Base-by-base conservation (phyloP, 2,888 invertebrate genomes). In the Papilio protenor region DNA sequence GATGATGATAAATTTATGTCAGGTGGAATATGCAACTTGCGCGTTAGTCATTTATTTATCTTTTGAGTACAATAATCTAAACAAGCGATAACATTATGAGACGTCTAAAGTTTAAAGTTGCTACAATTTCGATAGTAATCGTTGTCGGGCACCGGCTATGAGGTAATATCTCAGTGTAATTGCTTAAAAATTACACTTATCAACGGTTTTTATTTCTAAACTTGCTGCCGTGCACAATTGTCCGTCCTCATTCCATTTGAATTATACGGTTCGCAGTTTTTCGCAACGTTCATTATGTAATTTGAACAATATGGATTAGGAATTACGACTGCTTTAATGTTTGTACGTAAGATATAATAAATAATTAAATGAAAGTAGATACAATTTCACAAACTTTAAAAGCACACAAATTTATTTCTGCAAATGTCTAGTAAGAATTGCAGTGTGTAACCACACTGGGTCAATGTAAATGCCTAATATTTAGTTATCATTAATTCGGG, bases 101-200 rank as follows among this genome's bases (percentile, higher is more conserved):
- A 45, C 64, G 18, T 52, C 11, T 33, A 52, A 40, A 73, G 33
- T 75, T 75, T 45, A 69, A 69, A 69, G n/a, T 69, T 69, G 73
- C 69, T 69, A 77, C 33, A 66, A 57, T 59, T 40, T n/a, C 45
- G 77, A 73, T 59, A 61, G 61, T 77, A 71, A 77, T 77, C 74
- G 59, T 70, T 73, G 72, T 74, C 79, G 80, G 77, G 80, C 80
- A 80, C 79, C 79, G 76, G 79, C 79, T 81, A 79, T 81, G 75
- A 80, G 52, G 81, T 79, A 83, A 84, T 82, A 81, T 81, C 82
- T 79, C 77, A 73, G 69, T 52, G 73, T 80, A 81, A 83, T 83
- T 82, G 82, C 78, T 81, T 77, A 72, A 80, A 79, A 79, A 75
- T 78, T 77, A 77, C 45, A 66, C 73, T 77, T 77, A 66, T 72